Percentiles rank a stretch among this genome's conserved stretches.
These are phyloP conservation scores for Polia nebulosa DNA, from an alignment of 2,888 invertebrate genomes.

Conservation along the genomic window DNA sequence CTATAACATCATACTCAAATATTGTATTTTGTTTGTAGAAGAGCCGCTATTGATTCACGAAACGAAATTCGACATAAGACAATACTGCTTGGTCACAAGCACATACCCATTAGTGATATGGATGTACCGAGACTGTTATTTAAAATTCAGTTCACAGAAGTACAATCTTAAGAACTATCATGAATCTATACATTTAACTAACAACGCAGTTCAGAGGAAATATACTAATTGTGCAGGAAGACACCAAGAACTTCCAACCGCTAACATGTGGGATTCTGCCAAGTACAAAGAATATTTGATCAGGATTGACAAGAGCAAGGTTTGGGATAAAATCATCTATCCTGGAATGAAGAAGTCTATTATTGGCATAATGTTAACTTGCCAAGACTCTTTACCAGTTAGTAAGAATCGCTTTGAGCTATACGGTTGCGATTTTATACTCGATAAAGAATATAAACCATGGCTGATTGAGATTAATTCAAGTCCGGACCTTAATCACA, in stretches of 20 bases:
- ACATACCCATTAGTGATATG: conserved; percentile 95
- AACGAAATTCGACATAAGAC: conserved; percentile 97
- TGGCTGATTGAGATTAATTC: conserved; percentile 98
- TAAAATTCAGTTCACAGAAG: conserved; percentile 96
- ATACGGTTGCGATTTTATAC: conserved; percentile 98
- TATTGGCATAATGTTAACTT: conserved; percentile 94
- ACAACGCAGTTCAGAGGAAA: conserved; percentile 96
- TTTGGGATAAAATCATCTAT: conserved; percentile 95
- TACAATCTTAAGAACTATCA: conserved; percentile 95
- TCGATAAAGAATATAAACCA: conserved; percentile 95
- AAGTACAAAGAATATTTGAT: conserved; percentile 93
- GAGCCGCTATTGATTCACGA: conserved; percentile 95
- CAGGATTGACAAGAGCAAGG: conserved; percentile 90
- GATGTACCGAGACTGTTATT: conserved; percentile 96
- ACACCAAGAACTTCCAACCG: conserved; percentile 92
- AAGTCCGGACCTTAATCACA: conserved; percentile 95
- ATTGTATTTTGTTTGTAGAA: conserved; percentile 89
- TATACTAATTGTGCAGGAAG: conserved; percentile 91
- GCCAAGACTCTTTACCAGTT: conserved; percentile 93
- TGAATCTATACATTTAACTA: conserved; percentile 96
- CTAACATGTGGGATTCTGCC: conserved; percentile 96
- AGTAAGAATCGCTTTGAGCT: conserved; percentile 96
- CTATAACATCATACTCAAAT: background rate
- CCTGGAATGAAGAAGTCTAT: conserved; percentile 96
- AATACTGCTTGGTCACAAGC: conserved; percentile 96